phyloP scores from a whole-genome alignment of 2,888 invertebrate genomes.

The Ophraella communa region DNA sequence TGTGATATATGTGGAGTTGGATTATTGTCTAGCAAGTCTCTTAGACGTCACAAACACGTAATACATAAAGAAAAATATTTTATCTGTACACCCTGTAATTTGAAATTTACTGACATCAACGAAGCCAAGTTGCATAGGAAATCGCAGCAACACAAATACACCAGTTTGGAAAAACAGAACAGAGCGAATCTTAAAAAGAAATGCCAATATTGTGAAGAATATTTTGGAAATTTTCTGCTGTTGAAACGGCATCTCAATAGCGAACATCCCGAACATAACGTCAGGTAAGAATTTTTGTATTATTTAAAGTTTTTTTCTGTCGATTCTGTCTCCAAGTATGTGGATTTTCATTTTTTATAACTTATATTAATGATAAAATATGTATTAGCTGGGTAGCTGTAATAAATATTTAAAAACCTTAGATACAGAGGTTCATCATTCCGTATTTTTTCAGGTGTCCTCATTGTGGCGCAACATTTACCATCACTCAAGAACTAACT shows the following conservation, averaged over 20 bases:
- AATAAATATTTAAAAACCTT: too few species aligned
- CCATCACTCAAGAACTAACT: constrained; percentile 76
- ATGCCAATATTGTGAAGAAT: constrained; percentile 68
- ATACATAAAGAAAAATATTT: constrained; percentile 68
- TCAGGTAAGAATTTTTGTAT: constrained; percentile 62
- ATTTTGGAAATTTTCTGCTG: constrained; percentile 63
- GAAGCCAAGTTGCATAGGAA: constrained; percentile 73
- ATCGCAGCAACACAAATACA: constrained; percentile 69
- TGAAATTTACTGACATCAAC: constrained; percentile 67
- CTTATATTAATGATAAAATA: too few species aligned
- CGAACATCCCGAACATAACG: constrained; percentile 69
- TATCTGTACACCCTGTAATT: constrained; percentile 72
- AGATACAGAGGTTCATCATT: not conserved
- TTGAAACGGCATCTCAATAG: constrained; percentile 69
- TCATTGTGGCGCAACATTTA: constrained; percentile 73
- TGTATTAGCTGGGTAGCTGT: too few species aligned
- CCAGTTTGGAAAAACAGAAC: constrained; percentile 59
- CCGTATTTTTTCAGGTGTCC: constrained; percentile 70
- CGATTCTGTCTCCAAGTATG: too few species aligned
- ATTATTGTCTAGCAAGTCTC: constrained; percentile 62
- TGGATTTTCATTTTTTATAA: too few species aligned
- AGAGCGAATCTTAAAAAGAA: constrained; percentile 59
- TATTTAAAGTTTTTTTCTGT: too few species aligned
- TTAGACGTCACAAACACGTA: constrained; percentile 72
- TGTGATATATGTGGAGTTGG: constrained; percentile 67